These are phyloP conservation scores for Gorsachius magnificus DNA, from an alignment of 2,797 vertebrate genomes.

Conservation along the genomic window DNA sequence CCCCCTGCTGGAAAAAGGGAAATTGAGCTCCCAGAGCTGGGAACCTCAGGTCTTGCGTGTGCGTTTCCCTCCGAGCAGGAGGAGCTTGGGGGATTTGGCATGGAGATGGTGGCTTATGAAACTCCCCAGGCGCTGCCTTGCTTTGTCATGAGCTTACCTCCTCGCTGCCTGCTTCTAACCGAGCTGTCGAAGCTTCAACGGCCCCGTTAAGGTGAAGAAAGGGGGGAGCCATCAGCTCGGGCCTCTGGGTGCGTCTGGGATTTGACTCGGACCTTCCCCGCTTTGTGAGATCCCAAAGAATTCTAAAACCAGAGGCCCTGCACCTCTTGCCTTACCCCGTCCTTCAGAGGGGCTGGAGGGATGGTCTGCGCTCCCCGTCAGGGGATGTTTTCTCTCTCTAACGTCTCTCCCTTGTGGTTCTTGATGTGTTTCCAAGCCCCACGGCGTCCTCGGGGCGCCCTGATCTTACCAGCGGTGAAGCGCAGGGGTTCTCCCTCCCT, in stretches of 20 bases:
- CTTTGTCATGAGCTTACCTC: not conserved
- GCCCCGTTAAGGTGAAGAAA: not conserved
- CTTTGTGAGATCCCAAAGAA: not conserved
- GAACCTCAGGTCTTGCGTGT: not conserved
- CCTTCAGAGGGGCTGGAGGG: not conserved
- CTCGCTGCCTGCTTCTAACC: not conserved
- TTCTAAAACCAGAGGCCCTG: not conserved
- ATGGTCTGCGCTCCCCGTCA: not conserved
- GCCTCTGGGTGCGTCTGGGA: not conserved
- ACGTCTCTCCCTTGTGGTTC: fast-evolving
- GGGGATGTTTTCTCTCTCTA: not conserved
- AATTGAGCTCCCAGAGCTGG: not conserved
- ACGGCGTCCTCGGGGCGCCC: not conserved
- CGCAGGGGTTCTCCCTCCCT: not conserved
- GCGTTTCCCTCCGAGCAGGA: not conserved
- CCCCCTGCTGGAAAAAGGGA: not conserved
- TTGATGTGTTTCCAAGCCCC: not conserved
- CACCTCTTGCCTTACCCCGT: not conserved
- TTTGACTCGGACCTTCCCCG: not conserved
- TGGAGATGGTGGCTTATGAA: not conserved
- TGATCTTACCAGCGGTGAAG: not conserved
- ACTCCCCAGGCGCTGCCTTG: not conserved
- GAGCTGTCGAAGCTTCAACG: not conserved
- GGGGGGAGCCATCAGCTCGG: fast-evolving
- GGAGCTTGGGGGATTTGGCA: not conserved